Evolutionary conservation across 2,888 invertebrate genomes (phyloP), one percentile per base, ranked within the genome.

Genomic region (Machimus rusticus): DNA sequence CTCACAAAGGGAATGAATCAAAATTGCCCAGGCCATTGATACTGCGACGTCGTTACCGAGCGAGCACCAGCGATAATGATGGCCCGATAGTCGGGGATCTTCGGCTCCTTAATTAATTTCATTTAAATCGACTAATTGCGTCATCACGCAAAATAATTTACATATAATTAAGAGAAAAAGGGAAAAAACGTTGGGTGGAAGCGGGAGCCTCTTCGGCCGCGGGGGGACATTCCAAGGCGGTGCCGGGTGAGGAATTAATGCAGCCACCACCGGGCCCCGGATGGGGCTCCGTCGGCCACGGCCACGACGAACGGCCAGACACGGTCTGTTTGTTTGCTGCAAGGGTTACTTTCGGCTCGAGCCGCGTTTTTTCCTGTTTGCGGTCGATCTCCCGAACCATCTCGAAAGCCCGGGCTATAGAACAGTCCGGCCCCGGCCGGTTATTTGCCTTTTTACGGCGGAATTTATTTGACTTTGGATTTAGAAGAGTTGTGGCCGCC

Each of bases 41-140:
- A 78, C 23, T 28, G 78, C 37, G 76, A 6, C 31, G 34, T 16
- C 28, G 37, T 76, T 78, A 37, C 43, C 46, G 37, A 43, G 78
- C 39, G 28, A 55, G 28, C 31, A 51, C 55, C 79, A 34, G 31
- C 55, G 51, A 81, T 51, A 81, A 51, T 51, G 28, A 81, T 51
- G 14, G 34, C 34, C 16, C 43, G 74, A 55, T 51, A 57, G 37
- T 77, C 31, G 8, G 34, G 77, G 77, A 57, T 57, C 55, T 57
- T 77, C n/a, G 57, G 57, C 9, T 77, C 78, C 78, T 86, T 86
- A 86, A 86, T 86, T 86, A 86, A 86, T 86, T 86, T 86, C 46
- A 86, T 77, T 86, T 86, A 86, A 78, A 86, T 86, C 86, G 66
- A 86, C 86, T 86, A 86, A 86, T 86, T 86, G 78, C 86, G 55